Base-by-base conservation (phyloP, 2,113 vertebrate species). In the Orcinus orca region DNA sequence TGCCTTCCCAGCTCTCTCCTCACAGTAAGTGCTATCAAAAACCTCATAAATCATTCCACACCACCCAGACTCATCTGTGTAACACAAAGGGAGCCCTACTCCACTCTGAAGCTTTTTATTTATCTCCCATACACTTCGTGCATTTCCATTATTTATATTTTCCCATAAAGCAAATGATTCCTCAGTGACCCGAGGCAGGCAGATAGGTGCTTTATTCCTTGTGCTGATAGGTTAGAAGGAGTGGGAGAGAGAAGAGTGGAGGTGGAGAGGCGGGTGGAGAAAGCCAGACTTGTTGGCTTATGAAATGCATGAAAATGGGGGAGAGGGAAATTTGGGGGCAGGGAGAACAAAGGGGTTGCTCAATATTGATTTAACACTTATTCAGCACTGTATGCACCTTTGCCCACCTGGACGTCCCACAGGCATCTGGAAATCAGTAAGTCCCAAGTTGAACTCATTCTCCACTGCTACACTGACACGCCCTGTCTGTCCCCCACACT, bases 381-480 rank as follows among this genome's bases (percentile, higher is more conserved):
- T 11, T 63, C 2, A 33, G 47, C 31, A 70, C 25, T 15, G 3
- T 6, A 10, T 15, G 25, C 1, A 8, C 67, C 62, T 15, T 26
- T 70, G 60, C 14, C 65, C 55, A 65, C 36, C 41, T 55, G 91
- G 36, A 15, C 18, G 15, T 82, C 33, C 55, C 68, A 53, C 3
- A 5, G 79, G 10, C 44, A 29, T 12, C 38, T 38, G 38, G 7
- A 21, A 26, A 41, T 73, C 33, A 62, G 11, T 2, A 90, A 79
- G 21, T 73, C 38, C 50, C 25, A 25, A n/a, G 58, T 0, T 58
- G 85, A 83, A 63, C 31, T 73, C 73, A 18, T n/a, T n/a, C 3
- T 10, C 12, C 0, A 0, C 2, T 47, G 20, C 10, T 38, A 25
- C 29, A 25, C 55, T 79, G 55, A 60, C 1, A 15, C 0, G 2